Conservation (phyloP, 2,113 vertebrate genomes). For the Epinephelus moara region DNA sequence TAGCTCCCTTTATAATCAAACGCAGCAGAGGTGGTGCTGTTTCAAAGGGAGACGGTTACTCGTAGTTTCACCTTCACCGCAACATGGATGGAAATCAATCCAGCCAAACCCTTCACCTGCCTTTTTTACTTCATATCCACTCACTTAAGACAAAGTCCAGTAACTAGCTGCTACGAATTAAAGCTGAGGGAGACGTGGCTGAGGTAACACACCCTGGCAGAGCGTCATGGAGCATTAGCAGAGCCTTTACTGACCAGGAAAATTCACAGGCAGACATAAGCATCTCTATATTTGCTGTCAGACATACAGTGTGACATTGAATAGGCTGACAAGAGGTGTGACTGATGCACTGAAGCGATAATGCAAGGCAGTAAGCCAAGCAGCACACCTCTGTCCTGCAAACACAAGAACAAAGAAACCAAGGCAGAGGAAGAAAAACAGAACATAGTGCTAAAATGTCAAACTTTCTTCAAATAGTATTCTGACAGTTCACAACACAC, state of each 20-base stretch:
- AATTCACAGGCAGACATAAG: not conserved
- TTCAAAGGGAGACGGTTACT: slow-evolving; percentile 20
- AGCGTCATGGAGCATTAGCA: not conserved
- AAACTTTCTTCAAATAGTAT: not conserved
- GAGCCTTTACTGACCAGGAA: not conserved
- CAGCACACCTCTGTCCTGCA: not conserved
- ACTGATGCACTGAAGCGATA: not conserved
- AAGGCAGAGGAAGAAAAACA: not conserved
- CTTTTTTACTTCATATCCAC: not conserved
- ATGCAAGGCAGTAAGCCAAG: not conserved
- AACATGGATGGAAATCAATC: too few species aligned
- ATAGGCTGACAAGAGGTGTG: not conserved
- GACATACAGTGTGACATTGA: not conserved
- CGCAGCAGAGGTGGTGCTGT: slow-evolving; percentile 18
- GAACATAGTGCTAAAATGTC: not conserved
- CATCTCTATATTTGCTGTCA: not conserved
- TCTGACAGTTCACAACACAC: not conserved
- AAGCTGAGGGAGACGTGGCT: not conserved
- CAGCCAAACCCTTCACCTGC: not conserved
- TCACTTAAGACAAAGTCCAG: too few species aligned
- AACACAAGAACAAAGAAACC: not conserved
- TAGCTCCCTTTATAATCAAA: slow-evolving; percentile 63
- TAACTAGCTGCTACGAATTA: too few species aligned
- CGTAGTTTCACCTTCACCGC: not conserved
- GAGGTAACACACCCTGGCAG: not conserved